Evolutionary conservation across 2,113 vertebrate genomes (phyloP).

Genomic region (Campylorhamphus procurvoides): DNA sequence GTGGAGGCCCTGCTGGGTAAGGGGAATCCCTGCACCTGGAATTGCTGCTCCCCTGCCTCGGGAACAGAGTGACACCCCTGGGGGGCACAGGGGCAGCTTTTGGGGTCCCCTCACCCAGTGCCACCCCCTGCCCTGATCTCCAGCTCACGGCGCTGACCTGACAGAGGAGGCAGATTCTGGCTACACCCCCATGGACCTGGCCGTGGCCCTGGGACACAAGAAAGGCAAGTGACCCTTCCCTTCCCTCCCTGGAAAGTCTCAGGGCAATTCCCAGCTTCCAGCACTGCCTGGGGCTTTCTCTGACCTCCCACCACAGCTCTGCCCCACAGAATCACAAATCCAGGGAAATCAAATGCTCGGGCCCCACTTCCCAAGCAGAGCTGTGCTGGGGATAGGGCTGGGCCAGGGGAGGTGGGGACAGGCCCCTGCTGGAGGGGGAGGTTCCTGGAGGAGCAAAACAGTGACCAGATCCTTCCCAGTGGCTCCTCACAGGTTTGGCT

Average conservation of each 20-base stretch:
- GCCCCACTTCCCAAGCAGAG: neutral
- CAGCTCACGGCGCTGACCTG: constrained; percentile 88
- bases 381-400: neutral
- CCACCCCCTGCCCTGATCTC: neutral
- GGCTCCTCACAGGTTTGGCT: neutral
- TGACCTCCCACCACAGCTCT: neutral
- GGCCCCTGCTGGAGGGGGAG: no score
- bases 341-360: neutral
- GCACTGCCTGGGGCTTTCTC: neutral
- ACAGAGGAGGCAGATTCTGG: constrained; percentile 94
- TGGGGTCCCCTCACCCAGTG: neutral
- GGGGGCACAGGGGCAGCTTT: neutral
- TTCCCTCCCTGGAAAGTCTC: neutral
- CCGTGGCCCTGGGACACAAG: constrained; percentile 90
- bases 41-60: neutral
- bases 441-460: neutral
- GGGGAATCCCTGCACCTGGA: neutral
- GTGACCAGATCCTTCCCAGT: neutral
- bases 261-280: neutral
- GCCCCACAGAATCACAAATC: accelerated
- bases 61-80: neutral
- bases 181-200: constrained; percentile 93
- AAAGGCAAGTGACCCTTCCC: constrained; percentile 77
- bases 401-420: neutral
- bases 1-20: constrained; percentile 90